Evolutionary conservation across 1,140 invertebrate species (phyloP).

Genomic region (Drosophila rufa): DNA sequence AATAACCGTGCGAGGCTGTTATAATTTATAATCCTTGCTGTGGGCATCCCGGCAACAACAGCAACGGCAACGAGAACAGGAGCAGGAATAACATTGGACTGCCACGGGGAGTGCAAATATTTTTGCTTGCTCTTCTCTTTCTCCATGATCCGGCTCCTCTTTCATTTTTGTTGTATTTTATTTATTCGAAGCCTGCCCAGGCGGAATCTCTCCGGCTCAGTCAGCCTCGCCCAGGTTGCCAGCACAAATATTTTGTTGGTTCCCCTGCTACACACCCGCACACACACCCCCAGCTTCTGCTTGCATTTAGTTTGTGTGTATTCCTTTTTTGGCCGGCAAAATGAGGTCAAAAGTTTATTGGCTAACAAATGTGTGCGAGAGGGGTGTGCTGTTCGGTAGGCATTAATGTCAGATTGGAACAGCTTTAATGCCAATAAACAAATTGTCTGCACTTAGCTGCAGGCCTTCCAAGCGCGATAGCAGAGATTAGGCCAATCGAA

Average conservation of each 20-base stretch:
- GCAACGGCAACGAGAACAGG: conserved; percentile 31
- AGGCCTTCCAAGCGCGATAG: conserved; percentile 13
- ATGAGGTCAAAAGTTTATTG: conserved; percentile 84
- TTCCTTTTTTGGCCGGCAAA: conserved; percentile 48
- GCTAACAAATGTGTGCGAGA: conserved; percentile 48
- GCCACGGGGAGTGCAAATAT: conserved; percentile 52
- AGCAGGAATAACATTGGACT: conserved; percentile 37
- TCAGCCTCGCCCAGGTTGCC: conserved; percentile 28
- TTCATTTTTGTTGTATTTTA: conserved; percentile 40
- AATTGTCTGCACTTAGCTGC: conserved; percentile 33
- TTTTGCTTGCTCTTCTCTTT: conserved; percentile 44
- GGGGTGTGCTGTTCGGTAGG: conserved; percentile 15
- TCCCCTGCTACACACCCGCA: neutral
- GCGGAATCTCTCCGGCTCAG: conserved; percentile 51
- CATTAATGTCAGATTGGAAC: conserved; percentile 41
- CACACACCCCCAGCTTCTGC: conserved; percentile 6
- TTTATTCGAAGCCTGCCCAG: conserved; percentile 52
- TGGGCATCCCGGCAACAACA: conserved; percentile 33
- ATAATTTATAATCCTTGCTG: conserved; percentile 83
- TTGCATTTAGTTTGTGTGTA: conserved; percentile 61
- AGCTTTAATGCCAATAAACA: conserved; percentile 38
- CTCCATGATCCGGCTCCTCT: conserved; percentile 19
- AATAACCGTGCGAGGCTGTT: conserved; percentile 78
- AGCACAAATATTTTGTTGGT: conserved; percentile 69
- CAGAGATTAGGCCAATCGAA: conserved; percentile 28